These are phyloP conservation scores for Lycodopsis pacificus DNA, from an alignment of 2,797 vertebrate genomes.

Conservation along the genomic window DNA sequence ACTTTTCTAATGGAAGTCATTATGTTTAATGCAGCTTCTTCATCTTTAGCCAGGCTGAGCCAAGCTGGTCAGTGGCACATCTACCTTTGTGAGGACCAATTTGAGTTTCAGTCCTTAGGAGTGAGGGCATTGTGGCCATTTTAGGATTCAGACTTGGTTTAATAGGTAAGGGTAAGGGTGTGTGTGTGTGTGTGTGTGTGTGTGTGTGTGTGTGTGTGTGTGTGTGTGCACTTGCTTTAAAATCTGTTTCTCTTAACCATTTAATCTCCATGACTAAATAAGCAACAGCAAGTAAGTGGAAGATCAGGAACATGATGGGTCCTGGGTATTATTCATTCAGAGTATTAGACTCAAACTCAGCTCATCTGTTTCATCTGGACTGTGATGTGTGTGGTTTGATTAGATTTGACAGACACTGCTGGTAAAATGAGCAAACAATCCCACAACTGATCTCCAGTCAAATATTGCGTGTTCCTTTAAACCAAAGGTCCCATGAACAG, in stretches of 20 bases:
- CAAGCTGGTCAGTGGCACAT: conserved; percentile 25
- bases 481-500: too few relatives aligned
- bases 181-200: too few relatives aligned
- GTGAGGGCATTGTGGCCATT: not conserved
- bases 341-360: not conserved
- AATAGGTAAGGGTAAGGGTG: not conserved
- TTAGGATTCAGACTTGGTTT: not conserved
- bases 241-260: too few relatives aligned
- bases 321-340: not conserved
- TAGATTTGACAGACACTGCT: not conserved
- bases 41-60: conserved; percentile 50
- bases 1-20: conserved; percentile 50
- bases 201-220: too few relatives aligned
- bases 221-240: too few relatives aligned
- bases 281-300: too few relatives aligned
- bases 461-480: not conserved
- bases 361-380: not conserved
- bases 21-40: conserved; percentile 49
- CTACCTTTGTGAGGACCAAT: not conserved
- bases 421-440: too few relatives aligned
- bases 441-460: too few relatives aligned
- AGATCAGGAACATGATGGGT: not conserved
- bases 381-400: too few relatives aligned
- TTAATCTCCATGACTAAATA: not conserved
- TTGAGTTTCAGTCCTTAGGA: not conserved